phyloP scores from a whole-genome alignment of 2,888 invertebrate species.

The Subacronicta megacephala region DNA sequence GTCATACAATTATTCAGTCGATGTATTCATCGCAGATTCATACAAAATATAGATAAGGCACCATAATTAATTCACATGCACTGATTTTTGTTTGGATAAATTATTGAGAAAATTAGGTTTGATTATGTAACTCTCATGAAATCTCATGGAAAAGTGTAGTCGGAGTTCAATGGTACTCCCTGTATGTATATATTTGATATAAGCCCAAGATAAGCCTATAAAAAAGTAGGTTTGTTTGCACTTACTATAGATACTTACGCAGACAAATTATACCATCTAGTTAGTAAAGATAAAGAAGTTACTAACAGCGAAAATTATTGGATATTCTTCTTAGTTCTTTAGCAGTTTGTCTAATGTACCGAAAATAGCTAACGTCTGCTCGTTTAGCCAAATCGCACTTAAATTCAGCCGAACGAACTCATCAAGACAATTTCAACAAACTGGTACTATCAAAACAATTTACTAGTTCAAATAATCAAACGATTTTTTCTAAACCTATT shows the following conservation, averaged over 20 bases:
- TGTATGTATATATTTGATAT: conserved; percentile 39
- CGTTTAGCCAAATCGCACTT: conserved; percentile 6
- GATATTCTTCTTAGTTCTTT: conserved; percentile 14
- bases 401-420: conserved; percentile 14
- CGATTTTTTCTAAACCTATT: background rate
- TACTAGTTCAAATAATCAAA: conserved; percentile 17
- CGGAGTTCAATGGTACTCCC: conserved; percentile 21
- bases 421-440: conserved; percentile 7
- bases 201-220: conserved; percentile 44
- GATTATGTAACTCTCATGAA: background rate
- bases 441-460: conserved; percentile 16
- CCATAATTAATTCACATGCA: too few species aligned
- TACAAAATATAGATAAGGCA: too few species aligned
- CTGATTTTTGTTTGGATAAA: too few species aligned
- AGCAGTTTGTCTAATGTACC: conserved; percentile 10
- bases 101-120: background rate
- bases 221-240: conserved; percentile 53
- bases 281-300: conserved; percentile 34
- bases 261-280: conserved; percentile 26
- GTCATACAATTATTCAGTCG: too few species aligned
- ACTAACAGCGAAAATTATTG: conserved; percentile 18
- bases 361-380: conserved; percentile 18
- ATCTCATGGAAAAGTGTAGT: background rate
- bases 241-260: conserved; percentile 36
- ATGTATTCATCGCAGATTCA: too few species aligned